Percentiles rank a stretch among this genome's conserved stretches.
These are phyloP conservation scores for Sebastes wilsoni DNA, from an alignment of 2,797 vertebrate species.

Conservation along the genomic window DNA sequence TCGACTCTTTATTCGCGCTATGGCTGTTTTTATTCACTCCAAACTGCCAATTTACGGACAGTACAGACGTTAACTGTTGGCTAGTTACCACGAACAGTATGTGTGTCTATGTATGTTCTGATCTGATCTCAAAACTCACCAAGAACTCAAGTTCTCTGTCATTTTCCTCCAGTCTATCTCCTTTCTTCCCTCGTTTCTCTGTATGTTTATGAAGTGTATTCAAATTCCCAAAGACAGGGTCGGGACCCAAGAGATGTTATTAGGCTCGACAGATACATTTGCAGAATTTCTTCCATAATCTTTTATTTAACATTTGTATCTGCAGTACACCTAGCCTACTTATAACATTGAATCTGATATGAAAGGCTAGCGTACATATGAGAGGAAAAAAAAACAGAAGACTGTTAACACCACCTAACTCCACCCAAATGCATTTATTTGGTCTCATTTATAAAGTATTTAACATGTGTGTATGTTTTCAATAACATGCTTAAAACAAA, in stretches of 20 bases:
- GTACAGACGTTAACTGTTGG: not conserved
- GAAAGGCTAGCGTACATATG: not conserved
- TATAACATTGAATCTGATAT: not conserved
- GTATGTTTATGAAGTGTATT: not conserved
- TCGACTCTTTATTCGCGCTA: not conserved
- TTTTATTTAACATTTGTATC: not conserved
- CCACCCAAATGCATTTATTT: not conserved
- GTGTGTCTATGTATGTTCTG: not conserved
- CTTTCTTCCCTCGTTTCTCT: not conserved
- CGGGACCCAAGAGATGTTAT: not conserved
- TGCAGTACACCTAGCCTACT: not conserved
- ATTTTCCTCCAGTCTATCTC: not conserved
- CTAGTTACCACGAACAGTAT: not conserved
- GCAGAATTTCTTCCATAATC: not conserved
- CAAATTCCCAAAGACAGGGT: not conserved
- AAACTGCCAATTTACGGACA: not conserved
- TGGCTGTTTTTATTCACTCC: not conserved
- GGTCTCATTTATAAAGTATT: not conserved
- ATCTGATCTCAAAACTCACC: not conserved
- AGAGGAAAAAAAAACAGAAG: not conserved
- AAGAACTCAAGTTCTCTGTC: not conserved
- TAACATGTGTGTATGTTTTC: not conserved
- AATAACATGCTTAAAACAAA: not conserved
- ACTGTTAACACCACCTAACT: not conserved
- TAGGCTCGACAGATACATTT: not conserved